phyloP scores from a whole-genome alignment of 2,113 vertebrate genomes.

The Pitta sordida region DNA sequence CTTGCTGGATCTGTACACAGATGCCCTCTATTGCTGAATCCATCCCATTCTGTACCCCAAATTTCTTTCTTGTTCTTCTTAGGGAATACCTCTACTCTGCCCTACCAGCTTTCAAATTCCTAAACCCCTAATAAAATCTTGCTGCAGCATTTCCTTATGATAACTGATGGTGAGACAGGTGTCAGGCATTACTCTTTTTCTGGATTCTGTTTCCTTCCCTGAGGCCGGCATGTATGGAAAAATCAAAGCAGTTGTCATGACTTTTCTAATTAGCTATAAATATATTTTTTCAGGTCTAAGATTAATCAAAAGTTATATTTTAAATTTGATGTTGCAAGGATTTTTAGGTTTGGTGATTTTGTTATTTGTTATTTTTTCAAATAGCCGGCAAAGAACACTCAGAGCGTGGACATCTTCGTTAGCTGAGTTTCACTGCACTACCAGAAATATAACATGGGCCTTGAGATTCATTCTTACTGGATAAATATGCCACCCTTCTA shows the following conservation, averaged over 20 bases:
- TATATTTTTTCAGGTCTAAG: not conserved
- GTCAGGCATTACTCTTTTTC: not conserved
- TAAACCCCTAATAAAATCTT: not conserved
- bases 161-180: not conserved
- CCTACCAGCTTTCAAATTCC: not conserved
- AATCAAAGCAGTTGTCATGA: not conserved
- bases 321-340: not conserved
- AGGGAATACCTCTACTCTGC: not conserved
- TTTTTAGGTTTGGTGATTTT: not conserved
- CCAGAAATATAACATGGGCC: conserved; percentile 16
- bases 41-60: not conserved
- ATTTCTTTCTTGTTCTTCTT: not conserved
- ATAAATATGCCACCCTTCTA: not conserved
- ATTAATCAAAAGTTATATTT: not conserved
- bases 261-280: not conserved
- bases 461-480: not conserved
- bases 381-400: not conserved
- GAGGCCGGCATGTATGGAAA: not conserved
- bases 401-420: not conserved
- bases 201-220: not conserved
- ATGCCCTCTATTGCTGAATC: not conserved
- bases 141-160: rapidly evolving
- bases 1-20: not conserved
- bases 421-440: not conserved
- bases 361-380: not conserved